Conservation (phyloP, 2,888 invertebrate species). For the Pecten maximus region DNA sequence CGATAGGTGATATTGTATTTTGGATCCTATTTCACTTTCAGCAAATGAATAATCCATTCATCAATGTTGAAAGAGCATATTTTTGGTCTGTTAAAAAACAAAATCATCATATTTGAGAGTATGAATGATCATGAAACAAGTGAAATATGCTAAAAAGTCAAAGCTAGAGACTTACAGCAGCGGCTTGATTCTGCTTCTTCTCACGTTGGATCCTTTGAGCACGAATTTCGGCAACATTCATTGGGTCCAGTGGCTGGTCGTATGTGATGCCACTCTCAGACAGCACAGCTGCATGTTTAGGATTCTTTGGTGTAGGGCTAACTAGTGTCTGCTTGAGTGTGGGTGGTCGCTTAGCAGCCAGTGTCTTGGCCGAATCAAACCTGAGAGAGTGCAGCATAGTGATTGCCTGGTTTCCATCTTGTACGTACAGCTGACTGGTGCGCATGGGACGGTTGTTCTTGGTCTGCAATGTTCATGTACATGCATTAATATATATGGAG, state of each 20-base stretch:
- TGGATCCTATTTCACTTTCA: no score
- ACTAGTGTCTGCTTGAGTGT: conserved; percentile 90
- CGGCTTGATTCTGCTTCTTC: conserved; percentile 73
- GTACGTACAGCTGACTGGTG: conserved; percentile 89
- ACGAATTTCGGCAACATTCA: conserved; percentile 84
- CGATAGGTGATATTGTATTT: no score
- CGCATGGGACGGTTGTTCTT: conserved; percentile 88
- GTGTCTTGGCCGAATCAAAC: conserved; percentile 90
- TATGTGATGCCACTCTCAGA: conserved; percentile 92
- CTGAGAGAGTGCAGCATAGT: conserved; percentile 87
- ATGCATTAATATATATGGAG: no score
- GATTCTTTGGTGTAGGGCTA: conserved; percentile 88
- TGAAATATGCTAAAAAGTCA: background rate
- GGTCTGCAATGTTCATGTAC: conserved; percentile 84
- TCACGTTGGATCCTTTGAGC: conserved; percentile 93
- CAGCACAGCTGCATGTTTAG: conserved; percentile 92
- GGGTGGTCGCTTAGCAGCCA: conserved; percentile 85
- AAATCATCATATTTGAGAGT: no score
- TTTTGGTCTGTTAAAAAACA: no score
- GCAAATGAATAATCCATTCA: no score
- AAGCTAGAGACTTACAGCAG: conserved; percentile 59
- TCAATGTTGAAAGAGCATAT: no score
- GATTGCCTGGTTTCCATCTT: conserved; percentile 90
- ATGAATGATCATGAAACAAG: background rate
- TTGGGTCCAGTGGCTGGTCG: conserved; percentile 92